A percentile compares a stretch with the other conserved stretches of the same genome.
Evolutionary conservation across 2,113 vertebrate species (phyloP).

Genomic region (Leucoraja erinaceus): DNA sequence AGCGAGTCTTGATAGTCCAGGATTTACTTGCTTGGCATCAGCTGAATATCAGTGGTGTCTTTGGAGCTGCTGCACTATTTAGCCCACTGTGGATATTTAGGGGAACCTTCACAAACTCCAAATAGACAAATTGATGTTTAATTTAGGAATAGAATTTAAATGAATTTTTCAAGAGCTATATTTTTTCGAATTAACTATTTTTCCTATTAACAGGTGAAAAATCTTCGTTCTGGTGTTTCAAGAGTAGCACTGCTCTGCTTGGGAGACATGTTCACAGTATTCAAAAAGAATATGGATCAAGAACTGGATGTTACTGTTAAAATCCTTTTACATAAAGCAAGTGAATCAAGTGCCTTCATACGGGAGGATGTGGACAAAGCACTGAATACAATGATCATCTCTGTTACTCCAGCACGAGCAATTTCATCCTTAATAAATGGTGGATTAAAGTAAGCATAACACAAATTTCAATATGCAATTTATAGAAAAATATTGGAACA

Average conservation of each 20-base stretch:
- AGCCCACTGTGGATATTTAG: too few relatives aligned
- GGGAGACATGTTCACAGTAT: constrained; percentile 73
- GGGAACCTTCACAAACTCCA: background rate
- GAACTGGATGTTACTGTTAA: constrained; percentile 80
- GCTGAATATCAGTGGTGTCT: too few relatives aligned
- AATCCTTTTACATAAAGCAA: constrained; percentile 81
- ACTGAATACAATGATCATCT: constrained; percentile 79
- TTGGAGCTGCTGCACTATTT: too few relatives aligned
- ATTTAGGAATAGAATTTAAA: background rate
- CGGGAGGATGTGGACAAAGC: constrained; percentile 85
- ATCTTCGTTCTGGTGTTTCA: constrained; percentile 89
- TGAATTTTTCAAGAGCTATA: constrained; percentile 7
- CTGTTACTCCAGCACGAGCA: constrained; percentile 77
- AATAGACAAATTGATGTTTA: background rate
- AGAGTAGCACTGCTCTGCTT: constrained; percentile 80
- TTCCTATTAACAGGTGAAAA: constrained; percentile 72
- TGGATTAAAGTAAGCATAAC: constrained; percentile 71
- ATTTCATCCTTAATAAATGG: constrained; percentile 74
- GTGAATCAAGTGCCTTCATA: constrained; percentile 84
- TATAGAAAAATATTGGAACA: background rate
- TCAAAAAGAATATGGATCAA: constrained; percentile 87
- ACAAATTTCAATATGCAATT: background rate
- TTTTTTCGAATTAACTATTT: background rate
- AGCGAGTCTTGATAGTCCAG: too few relatives aligned
- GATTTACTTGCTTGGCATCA: too few relatives aligned